Evolutionary conservation across 2,888 invertebrate species (phyloP), one percentile per base, ranked within the genome.

Genomic region (Amphipyra tragopoginis): DNA sequence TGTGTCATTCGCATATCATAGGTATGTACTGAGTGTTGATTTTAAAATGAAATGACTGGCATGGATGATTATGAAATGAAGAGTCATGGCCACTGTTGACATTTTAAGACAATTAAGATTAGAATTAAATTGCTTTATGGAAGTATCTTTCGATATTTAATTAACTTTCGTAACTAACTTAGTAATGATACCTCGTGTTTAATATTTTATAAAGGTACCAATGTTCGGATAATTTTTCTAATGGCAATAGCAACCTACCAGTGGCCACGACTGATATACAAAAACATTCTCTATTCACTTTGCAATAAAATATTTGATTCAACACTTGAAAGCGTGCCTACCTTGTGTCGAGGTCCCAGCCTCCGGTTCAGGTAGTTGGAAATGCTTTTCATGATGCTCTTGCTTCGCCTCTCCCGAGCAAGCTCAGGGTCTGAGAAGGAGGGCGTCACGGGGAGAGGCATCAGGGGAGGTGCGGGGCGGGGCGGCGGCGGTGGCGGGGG

Each of bases 331-430:
- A 11, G 34, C 11, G 55, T 72, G 63, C 77, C 51, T 90, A 97
- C 87, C 96, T 95, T 93, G 88, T 95, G 90, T 94, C 96, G 93
- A 82, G 95, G 93, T 85, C 96, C 96, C 83, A 96, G 96, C 79
- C 97, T 96, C 87, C 97, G 97, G 80, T 96, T 96, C 86, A 98
- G 97, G 88, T 98, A 97, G 87, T 97, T 97, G 14, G 97, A 97
- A 68, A 98, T 96, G 53, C 98, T 96, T 91, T 97, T 97, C 82
- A 98, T 97, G 54, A 98, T 96, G 89, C 98, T 97, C 82, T 97
- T 97, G 66, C 97, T 95, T 69, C 97, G 95, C 81, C 97, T 97
- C 26, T 95, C 91, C 60, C 93, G 86, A 50, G 94, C 89, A 45
- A 96, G 85, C 85, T 96, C 96, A 7, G 96, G 96, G 83, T 96